A percentile compares a stretch with the other conserved stretches of the same genome.
These are phyloP conservation scores for Pangasius djambal DNA, from an alignment of 2,797 vertebrate genomes.

Conservation along the genomic window DNA sequence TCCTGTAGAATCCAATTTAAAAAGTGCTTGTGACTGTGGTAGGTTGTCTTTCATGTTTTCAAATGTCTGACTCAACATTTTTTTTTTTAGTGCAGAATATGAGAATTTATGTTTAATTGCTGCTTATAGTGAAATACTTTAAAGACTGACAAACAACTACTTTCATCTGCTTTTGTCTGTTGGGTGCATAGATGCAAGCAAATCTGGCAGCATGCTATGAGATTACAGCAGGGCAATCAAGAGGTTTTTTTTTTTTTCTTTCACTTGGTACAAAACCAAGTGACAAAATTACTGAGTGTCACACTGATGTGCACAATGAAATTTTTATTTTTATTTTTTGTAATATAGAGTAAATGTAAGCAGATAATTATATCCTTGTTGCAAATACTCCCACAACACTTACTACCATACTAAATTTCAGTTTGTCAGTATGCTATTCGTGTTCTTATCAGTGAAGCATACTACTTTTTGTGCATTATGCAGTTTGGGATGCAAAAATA, in stretches of 20 bases:
- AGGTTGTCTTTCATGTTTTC: background rate
- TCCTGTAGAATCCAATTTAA: background rate
- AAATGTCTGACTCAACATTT: background rate
- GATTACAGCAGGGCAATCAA: background rate
- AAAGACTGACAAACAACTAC: background rate
- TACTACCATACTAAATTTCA: background rate
- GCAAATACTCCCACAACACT: background rate
- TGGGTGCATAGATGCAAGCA: background rate
- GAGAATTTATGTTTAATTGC: background rate
- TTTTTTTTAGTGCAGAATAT: background rate
- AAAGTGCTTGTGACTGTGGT: background rate
- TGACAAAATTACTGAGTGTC: background rate
- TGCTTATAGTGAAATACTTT: constrained; percentile 7
- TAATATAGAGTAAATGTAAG: background rate
- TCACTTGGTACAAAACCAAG: background rate
- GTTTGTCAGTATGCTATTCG: background rate
- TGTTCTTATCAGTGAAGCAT: background rate
- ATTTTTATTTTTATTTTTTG: background rate
- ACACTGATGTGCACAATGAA: too few species aligned
- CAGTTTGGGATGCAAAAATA: background rate
- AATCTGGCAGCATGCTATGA: background rate
- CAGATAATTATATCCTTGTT: background rate
- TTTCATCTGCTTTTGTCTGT: background rate
- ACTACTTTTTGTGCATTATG: background rate
- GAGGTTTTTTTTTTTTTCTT: background rate